Conservation (phyloP, 2,797 vertebrate species). For the Ctenosaura bakeri region DNA sequence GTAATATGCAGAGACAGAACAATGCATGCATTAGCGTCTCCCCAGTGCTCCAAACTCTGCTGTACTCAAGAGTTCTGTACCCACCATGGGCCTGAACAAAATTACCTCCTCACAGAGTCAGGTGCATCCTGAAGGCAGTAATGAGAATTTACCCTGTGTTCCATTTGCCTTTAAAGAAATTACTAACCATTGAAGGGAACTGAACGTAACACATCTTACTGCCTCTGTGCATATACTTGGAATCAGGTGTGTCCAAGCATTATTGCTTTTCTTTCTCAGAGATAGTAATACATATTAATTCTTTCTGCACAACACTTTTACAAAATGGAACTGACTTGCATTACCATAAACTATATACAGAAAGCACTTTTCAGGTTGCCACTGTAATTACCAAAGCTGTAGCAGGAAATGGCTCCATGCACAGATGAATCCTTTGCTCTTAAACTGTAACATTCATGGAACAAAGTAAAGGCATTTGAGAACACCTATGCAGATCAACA, state of each 20-base stretch:
- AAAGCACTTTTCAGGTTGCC: neutral
- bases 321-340: slow-evolving; percentile 9
- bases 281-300: neutral
- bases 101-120: neutral
- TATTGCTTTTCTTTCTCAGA: neutral
- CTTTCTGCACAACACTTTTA: neutral
- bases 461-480: slow-evolving; percentile 1
- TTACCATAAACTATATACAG: neutral
- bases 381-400: slow-evolving; percentile 8
- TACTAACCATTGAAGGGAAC: neutral
- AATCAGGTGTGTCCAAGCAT: neutral
- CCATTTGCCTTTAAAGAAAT: neutral
- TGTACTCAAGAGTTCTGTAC: neutral
- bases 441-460: neutral
- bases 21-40: neutral
- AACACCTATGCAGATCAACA: slow-evolving; percentile 9
- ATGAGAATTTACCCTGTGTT: neutral
- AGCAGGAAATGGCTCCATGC: neutral
- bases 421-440: slow-evolving; percentile 23
- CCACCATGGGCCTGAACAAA: neutral
- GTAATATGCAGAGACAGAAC: neutral
- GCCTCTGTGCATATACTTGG: neutral
- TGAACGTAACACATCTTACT: slow-evolving; percentile 1
- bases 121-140: neutral
- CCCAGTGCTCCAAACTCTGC: neutral